Evolutionary conservation across 2,113 vertebrate species (phyloP).

Genomic region (Crotalus horridus): DNA sequence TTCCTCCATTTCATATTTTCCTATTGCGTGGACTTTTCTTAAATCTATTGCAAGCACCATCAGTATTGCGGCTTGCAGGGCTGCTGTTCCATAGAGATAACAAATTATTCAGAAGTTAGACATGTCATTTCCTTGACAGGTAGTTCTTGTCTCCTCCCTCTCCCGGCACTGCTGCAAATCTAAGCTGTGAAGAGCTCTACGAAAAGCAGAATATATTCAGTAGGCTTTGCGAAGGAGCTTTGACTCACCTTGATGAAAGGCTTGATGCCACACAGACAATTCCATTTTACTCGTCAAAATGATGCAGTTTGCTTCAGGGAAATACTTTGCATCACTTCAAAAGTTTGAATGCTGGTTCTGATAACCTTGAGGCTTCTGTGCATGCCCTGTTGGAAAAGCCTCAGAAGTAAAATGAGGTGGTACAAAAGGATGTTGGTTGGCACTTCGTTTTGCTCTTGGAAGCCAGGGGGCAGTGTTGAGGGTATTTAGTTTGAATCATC

Average conservation of each 20-base stretch:
- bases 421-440: not conserved
- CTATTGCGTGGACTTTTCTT: accelerated
- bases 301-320: not conserved
- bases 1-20: accelerated
- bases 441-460: not conserved
- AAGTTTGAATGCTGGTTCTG: not conserved
- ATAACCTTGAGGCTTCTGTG: not conserved
- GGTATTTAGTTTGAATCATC: not conserved
- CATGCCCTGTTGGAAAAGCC: not conserved
- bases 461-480: not conserved
- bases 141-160: not conserved
- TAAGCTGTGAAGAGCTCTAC: conserved; percentile 2
- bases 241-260: not conserved
- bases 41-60: accelerated
- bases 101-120: accelerated
- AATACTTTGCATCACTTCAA: not conserved
- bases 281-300: not conserved
- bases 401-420: not conserved
- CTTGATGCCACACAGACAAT: not conserved
- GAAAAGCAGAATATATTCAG: accelerated
- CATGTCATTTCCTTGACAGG: not conserved
- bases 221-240: not conserved
- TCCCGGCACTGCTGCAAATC: not conserved
- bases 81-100: not conserved
- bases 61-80: accelerated